Evolutionary conservation across 2,113 vertebrate species (phyloP), one percentile per base, ranked within the genome.

Genomic region (Bostrychus sinensis): DNA sequence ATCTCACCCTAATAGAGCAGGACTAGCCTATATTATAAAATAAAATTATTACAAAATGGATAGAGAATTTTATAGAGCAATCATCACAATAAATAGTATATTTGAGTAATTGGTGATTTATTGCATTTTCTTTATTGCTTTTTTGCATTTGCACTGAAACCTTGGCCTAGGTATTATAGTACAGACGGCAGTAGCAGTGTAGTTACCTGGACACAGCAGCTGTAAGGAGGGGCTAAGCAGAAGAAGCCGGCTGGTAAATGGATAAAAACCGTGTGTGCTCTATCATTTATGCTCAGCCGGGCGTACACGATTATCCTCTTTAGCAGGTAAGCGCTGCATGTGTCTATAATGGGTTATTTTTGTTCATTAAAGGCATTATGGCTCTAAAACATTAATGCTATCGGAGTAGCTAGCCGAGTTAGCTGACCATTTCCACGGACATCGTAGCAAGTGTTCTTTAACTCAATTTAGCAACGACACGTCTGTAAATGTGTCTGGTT

Each of bases 41-140:
- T n/a, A n/a, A n/a, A n/a, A n/a, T n/a, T n/a, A n/a, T n/a, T n/a
- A n/a, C n/a, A n/a, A n/a, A n/a, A n/a, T n/a, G n/a, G n/a, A n/a
- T 11, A 60, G 36, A 61, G 60, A 55, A 59, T 60, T 43, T 36
- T 60, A 13, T 63, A 30, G 25, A 53, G 13, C 22, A 57, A 66
- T 46, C 7, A 70, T 13, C 66, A 67, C 63, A 82, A 80, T 81
- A 87, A 84, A 84, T 67, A 56, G n/a, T 74, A 69, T 63, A 76
- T 77, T 67, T 67, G n/a, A 56, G n/a, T 65, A n/a, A 20, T 32
- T 10, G 37, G 10, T 46, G 34, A 0, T 51, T 20, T 46, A 1
- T 62, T 14, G 3, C 0, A 13, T n/a, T n/a, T n/a, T n/a, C n/a
- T n/a, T n/a, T n/a, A n/a, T n/a, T n/a, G n/a, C n/a, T n/a, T n/a